Conservation (phyloP, 2,797 vertebrate species). For the Orestias chungarensis region DNA sequence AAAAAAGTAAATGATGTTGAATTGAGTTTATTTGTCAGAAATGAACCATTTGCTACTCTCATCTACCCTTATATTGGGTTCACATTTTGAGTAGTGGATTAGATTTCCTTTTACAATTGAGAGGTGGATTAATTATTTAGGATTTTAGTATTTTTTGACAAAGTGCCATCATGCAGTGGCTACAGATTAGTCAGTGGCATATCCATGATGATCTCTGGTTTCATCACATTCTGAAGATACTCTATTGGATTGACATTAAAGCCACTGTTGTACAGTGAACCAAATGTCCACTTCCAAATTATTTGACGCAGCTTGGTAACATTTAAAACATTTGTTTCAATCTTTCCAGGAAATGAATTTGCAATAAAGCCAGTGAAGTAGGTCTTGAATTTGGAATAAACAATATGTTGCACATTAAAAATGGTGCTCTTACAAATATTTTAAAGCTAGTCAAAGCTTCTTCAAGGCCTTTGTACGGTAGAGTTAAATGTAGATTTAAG, state of each 20-base stretch:
- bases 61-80: background rate
- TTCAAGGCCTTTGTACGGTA: background rate
- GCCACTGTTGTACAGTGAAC: background rate
- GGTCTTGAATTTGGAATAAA: background rate
- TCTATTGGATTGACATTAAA: background rate
- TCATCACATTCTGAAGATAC: slow-evolving; percentile 7
- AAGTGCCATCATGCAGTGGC: slow-evolving; percentile 39
- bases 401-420: background rate
- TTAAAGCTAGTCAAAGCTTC: background rate
- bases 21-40: background rate
- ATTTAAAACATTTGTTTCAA: background rate
- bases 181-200: slow-evolving; percentile 51
- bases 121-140: background rate
- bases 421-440: background rate
- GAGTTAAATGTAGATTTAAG: background rate
- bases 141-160: slow-evolving; percentile 2
- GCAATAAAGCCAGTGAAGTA: background rate
- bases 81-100: background rate
- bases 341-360: background rate
- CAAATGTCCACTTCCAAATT: background rate
- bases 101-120: background rate
- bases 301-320: background rate
- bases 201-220: slow-evolving; percentile 49
- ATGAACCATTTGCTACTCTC: background rate
- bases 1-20: background rate